Percentiles rank a stretch among this genome's conserved stretches.
phyloP scores from a whole-genome alignment of 2,797 vertebrate species.

The Oophaga sylvatica region DNA sequence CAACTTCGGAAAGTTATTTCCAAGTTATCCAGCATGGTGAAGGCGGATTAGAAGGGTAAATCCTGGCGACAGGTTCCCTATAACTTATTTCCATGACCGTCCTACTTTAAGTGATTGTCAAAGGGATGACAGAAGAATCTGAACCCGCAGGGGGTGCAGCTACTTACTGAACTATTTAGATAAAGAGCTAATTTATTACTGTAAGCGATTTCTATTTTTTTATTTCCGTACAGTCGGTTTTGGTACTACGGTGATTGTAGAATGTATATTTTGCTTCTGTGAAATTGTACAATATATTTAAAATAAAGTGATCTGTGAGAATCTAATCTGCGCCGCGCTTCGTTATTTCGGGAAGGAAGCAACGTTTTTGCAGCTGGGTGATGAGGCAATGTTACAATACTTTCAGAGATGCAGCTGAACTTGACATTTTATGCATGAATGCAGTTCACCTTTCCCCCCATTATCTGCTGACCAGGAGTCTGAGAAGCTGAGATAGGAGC shows the following conservation, averaged over 20 bases:
- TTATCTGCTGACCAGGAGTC: too few species aligned
- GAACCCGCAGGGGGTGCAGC: not conserved
- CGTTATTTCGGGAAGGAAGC: too few species aligned
- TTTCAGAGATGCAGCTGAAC: too few species aligned
- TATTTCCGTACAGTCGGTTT: conserved; percentile 38
- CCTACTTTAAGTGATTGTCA: not conserved
- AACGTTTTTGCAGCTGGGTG: too few species aligned
- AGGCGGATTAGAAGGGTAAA: too few species aligned
- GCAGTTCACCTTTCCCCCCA: too few species aligned
- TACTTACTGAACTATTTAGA: conserved; percentile 31
- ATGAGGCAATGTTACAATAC: too few species aligned
- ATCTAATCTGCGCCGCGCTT: not conserved
- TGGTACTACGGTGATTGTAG: conserved; percentile 47
- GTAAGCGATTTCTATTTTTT: conserved; percentile 54
- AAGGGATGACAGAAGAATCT: not conserved
- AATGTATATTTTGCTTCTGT: conserved; percentile 62
- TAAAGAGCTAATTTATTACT: conserved; percentile 60
- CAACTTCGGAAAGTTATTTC: too few species aligned
- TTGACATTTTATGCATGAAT: too few species aligned
- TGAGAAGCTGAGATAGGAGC: too few species aligned
- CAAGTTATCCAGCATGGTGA: too few species aligned
- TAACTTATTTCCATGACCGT: not conserved
- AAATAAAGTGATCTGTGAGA: conserved; percentile 55
- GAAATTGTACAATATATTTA: conserved; percentile 58
- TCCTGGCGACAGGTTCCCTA: not conserved